Base-by-base conservation (phyloP, 2,888 invertebrate species). In the Melieria omissa region DNA sequence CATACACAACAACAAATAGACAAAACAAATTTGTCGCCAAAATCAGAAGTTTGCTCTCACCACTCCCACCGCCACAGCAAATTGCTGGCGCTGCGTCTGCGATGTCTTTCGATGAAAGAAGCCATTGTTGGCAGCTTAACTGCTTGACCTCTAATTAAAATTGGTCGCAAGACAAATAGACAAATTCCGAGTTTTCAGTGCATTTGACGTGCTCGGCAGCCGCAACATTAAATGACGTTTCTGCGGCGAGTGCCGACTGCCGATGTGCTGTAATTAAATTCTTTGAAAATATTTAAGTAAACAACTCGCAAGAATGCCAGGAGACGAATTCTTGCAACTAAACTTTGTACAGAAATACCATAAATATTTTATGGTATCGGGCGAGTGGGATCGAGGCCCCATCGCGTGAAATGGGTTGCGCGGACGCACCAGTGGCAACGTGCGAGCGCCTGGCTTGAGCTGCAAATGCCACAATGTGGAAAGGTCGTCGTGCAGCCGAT, bases 251-350 rank as follows among this genome's bases (percentile, higher is more conserved):
- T 49, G 5, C 45, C 45, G 29, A 55, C 61, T 46, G 29, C n/a
- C 45, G 41, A 63, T n/a, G 63, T 45, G 52, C 52, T 63, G 58
- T 73, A 73, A 73, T 73, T 73, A 73, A 73, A 73, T 65, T 70
- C 70, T 70, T 65, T 63, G 66, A 57, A 73, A 73, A 70, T 73
- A 73, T 70, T 73, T 52, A 66, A 65, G 52, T 68, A 60, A 65
- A n/a, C 60, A 55, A 69, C 63, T 57, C n/a, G 46, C 14, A 16
- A 12, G 46, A n/a, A 16, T 44, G 14, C 12, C 44, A 16, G 29
- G 9, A 29, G 14, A 42, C 16, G 44, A 54, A 54, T 49, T 5
- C 55, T 49, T 42, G n/a, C 29, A 67, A 58, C 57, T 46, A 47
- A 62, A 69, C 62, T 69, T 60, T 54, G 62, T 45, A 44, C 61